phyloP scores from a whole-genome alignment of 2,888 invertebrate genomes.

The Ennomos quercinarius region DNA sequence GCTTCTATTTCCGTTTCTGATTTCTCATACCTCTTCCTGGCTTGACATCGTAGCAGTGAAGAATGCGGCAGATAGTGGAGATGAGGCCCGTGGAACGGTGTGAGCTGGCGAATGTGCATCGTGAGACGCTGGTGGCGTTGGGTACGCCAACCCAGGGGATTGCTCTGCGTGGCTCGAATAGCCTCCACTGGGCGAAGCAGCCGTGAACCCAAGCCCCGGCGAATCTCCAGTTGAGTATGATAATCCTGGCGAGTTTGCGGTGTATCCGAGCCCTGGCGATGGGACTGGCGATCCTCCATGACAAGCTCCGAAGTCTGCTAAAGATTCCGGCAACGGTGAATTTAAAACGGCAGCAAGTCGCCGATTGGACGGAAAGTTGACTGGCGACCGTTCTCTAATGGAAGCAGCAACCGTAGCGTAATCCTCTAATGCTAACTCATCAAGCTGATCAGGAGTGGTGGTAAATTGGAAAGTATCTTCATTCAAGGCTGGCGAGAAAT shows the following conservation, averaged over 20 bases:
- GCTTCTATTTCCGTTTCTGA: background rate
- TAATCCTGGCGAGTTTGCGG: slow-evolving; percentile 87
- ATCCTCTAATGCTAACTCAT: slow-evolving; percentile 87
- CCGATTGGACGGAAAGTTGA: slow-evolving; percentile 88
- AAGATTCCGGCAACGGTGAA: slow-evolving; percentile 91
- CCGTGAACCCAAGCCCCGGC: slow-evolving; percentile 72
- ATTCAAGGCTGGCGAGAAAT: slow-evolving; percentile 88
- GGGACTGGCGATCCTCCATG: slow-evolving; percentile 85
- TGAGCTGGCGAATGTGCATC: slow-evolving; percentile 90
- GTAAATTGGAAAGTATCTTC: slow-evolving; percentile 91
- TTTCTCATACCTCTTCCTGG: slow-evolving; percentile 87
- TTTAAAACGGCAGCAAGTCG: slow-evolving; percentile 91
- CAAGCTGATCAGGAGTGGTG: slow-evolving; percentile 86
- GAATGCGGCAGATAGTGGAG: slow-evolving; percentile 93
- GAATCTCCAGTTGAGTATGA: slow-evolving; percentile 90
- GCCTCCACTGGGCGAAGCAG: slow-evolving; percentile 72
- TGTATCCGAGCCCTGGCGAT: slow-evolving; percentile 82
- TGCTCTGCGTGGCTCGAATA: slow-evolving; percentile 75
- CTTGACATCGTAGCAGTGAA: slow-evolving; percentile 94
- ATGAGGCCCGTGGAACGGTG: slow-evolving; percentile 89
- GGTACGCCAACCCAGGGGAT: slow-evolving; percentile 92
- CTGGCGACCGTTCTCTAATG: slow-evolving; percentile 84
- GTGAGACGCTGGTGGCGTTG: slow-evolving; percentile 95
- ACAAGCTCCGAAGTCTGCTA: slow-evolving; percentile 93
- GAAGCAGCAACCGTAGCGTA: slow-evolving; percentile 86